Conservation (phyloP, 2,113 vertebrate species). For the Monopterus albus region DNA sequence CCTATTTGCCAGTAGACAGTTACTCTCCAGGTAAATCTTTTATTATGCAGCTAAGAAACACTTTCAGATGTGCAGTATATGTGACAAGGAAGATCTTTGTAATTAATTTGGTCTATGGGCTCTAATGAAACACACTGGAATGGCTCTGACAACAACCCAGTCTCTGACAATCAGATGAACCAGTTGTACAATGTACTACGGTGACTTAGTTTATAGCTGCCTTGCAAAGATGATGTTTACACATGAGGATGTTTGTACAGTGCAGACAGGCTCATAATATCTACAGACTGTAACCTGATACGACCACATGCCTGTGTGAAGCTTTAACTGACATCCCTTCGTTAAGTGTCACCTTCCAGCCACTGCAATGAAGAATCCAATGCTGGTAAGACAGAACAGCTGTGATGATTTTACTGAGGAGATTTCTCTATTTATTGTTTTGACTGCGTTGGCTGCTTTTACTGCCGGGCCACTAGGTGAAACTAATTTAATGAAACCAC, state of each 20-base stretch:
- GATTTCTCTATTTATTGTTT: no score
- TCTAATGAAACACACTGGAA: neutral
- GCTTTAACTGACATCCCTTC: no score
- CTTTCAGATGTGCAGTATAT: neutral
- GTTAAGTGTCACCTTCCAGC: no score
- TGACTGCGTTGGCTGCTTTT: no score
- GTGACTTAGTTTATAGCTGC: slow-evolving; percentile 9
- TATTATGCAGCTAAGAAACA: neutral
- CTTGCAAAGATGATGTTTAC: neutral
- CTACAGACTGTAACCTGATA: slow-evolving; percentile 1
- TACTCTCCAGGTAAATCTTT: neutral
- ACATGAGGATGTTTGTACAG: neutral
- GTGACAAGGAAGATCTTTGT: neutral
- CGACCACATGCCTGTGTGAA: slow-evolving; percentile 16
- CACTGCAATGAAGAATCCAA: neutral
- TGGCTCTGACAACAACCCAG: neutral
- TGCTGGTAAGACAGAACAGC: no score
- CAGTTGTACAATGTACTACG: neutral
- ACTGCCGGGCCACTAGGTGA: no score
- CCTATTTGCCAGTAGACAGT: neutral
- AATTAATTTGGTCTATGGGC: no score
- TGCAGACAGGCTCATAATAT: slow-evolving; percentile 3
- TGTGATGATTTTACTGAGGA: no score
- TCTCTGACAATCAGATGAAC: slow-evolving; percentile 18
- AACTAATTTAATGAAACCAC: no score